Percentiles rank a stretch among this genome's conserved stretches.
Conservation (phyloP, 2,888 invertebrate genomes). For the Epinotia ramella region DNA sequence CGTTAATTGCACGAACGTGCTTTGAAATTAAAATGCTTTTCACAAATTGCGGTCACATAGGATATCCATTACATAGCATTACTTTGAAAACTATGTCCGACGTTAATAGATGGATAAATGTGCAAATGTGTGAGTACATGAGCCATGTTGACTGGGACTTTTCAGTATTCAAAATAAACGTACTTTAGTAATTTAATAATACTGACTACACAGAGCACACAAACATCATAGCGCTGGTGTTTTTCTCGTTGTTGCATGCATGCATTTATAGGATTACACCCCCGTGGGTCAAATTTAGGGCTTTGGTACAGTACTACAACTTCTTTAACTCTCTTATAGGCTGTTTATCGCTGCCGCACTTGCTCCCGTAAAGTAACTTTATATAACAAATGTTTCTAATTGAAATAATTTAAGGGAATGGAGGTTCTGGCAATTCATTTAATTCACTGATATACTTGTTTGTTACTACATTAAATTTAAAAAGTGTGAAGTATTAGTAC, state of each 20-base stretch:
- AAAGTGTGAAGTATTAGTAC: too few relatives aligned
- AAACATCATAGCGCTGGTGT: conserved; percentile 4
- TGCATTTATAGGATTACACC: not conserved
- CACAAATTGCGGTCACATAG: conserved; percentile 11
- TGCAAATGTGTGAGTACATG: conserved; percentile 1
- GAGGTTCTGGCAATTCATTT: too few relatives aligned
- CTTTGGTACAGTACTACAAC: too few relatives aligned
- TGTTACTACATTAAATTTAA: too few relatives aligned
- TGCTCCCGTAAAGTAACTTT: too few relatives aligned
- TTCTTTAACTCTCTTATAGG: too few relatives aligned
- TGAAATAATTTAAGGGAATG: too few relatives aligned
- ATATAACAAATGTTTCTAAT: too few relatives aligned
- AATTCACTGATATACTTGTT: too few relatives aligned
- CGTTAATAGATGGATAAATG: conserved; percentile 1
- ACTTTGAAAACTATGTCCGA: conserved; percentile 19
- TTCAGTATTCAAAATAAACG: conserved; percentile 1
- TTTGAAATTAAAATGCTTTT: conserved; percentile 26
- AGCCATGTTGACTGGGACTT: not conserved
- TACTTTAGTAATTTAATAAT: not conserved
- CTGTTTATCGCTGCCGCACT: too few relatives aligned
- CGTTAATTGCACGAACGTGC: conserved; percentile 43
- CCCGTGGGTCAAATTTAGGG: too few relatives aligned
- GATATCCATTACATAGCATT: conserved; percentile 29
- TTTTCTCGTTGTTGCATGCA: conserved; percentile 18
- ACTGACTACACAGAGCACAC: conserved; percentile 1